phyloP scores from a whole-genome alignment of 2,797 vertebrate species.

The Gobio occitaniae region DNA sequence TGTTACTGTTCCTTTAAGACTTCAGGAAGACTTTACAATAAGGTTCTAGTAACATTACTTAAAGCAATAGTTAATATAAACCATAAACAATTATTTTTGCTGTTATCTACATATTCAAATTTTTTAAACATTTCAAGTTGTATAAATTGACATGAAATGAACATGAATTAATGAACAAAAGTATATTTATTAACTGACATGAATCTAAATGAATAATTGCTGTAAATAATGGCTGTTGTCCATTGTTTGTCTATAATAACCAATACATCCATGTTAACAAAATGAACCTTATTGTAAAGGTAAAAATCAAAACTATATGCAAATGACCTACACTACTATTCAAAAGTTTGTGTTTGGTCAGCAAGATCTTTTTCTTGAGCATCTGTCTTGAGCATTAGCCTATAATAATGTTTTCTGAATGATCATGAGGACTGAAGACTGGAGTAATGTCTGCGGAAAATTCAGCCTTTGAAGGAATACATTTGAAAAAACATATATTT shows the following conservation, averaged over 20 bases:
- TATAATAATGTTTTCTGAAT: too few relatives aligned
- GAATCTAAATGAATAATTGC: not conserved
- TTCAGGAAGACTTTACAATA: not conserved
- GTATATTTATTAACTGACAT: not conserved
- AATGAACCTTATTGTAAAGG: not conserved
- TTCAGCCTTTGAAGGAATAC: too few relatives aligned
- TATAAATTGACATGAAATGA: not conserved
- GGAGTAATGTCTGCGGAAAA: too few relatives aligned
- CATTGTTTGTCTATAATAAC: not conserved
- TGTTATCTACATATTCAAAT: not conserved
- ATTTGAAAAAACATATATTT: too few relatives aligned
- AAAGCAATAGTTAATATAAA: not conserved
- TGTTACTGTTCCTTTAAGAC: not conserved
- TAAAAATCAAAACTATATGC: not conserved
- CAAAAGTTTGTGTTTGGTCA: not conserved
- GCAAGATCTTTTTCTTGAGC: too few relatives aligned
- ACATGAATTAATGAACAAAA: not conserved
- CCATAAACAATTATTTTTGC: not conserved
- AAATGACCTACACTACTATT: not conserved
- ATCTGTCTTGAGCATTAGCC: too few relatives aligned
- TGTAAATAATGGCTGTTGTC: not conserved
- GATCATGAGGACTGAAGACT: too few relatives aligned
- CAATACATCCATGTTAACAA: not conserved
- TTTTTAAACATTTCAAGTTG: not conserved
- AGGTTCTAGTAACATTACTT: not conserved